Evolutionary conservation across 2,888 invertebrate genomes (phyloP).

Genomic region (Tethea ocularis): DNA sequence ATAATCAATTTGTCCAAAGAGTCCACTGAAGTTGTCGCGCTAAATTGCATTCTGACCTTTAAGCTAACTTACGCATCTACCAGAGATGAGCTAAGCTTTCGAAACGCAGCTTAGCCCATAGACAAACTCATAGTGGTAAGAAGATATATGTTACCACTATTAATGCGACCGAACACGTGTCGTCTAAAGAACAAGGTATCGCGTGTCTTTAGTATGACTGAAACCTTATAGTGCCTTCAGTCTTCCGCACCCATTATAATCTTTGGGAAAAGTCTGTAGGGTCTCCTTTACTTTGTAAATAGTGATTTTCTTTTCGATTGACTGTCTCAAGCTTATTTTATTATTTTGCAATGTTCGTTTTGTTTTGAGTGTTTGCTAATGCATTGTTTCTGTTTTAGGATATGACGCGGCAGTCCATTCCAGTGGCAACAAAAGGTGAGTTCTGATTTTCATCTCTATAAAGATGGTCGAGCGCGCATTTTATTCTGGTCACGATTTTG

Average conservation of each 20-base stretch:
- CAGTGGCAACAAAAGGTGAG: slow-evolving; percentile 81
- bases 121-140: too few species aligned
- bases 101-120: too few species aligned
- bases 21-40: too few species aligned
- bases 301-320: background rate
- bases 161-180: background rate
- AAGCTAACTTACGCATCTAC: too few species aligned
- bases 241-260: background rate
- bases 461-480: too few species aligned
- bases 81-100: too few species aligned
- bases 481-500: too few species aligned
- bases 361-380: slow-evolving; percentile 36
- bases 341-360: slow-evolving; percentile 30
- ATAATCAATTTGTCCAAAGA: too few species aligned
- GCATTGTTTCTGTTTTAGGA: slow-evolving; percentile 73
- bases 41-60: too few species aligned
- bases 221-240: slow-evolving; percentile 4
- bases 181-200: background rate
- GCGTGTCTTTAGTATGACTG: background rate
- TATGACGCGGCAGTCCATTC: slow-evolving; percentile 82
- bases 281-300: background rate
- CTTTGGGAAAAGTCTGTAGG: slow-evolving; percentile 1
- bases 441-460: slow-evolving; percentile 24
- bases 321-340: slow-evolving; percentile 33
- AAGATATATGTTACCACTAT: background rate